These are phyloP conservation scores for Drosophila paramelanica DNA, from an alignment of 2,888 invertebrate genomes.

Conservation along the genomic window DNA sequence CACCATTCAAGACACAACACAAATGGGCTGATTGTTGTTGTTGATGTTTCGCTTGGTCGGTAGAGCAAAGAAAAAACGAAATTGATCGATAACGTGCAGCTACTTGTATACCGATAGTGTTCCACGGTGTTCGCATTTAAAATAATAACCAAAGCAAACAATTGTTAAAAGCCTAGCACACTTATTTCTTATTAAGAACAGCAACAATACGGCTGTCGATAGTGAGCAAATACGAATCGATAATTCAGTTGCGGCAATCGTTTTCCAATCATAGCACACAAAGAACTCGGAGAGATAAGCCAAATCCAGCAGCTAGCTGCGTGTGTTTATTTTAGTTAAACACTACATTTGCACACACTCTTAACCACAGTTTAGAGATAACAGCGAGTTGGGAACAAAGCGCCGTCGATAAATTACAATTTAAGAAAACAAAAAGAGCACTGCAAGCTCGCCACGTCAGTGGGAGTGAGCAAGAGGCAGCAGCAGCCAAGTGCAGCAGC, in stretches of 20 bases:
- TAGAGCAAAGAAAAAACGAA: slow-evolving; percentile 6
- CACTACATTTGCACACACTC: not conserved
- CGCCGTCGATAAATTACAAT: not conserved
- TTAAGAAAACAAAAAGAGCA: not conserved
- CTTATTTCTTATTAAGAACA: not conserved
- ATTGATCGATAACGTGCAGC: slow-evolving; percentile 17
- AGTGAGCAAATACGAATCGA: slow-evolving; percentile 35
- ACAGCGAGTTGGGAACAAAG: not conserved
- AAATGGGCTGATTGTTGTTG: slow-evolving; percentile 24
- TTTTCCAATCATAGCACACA: slow-evolving; percentile 19
- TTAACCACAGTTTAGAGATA: slow-evolving; percentile 11
- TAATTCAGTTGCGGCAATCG: slow-evolving; percentile 30
- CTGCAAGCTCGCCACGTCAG: slow-evolving; percentile 70
- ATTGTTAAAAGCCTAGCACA: not conserved
- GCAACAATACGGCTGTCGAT: slow-evolving; percentile 7
- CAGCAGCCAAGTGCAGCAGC: slow-evolving; percentile 2
- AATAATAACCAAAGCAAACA: not conserved
- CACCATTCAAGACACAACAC: slow-evolving; percentile 4
- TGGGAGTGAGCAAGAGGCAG: slow-evolving; percentile 48
- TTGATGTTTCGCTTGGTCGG: slow-evolving; percentile 20
- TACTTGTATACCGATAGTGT: slow-evolving; percentile 4
- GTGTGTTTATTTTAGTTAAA: not conserved
- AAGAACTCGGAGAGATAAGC: slow-evolving; percentile 27
- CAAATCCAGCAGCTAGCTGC: slow-evolving; percentile 2
- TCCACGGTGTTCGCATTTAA: not conserved